phyloP scores from a whole-genome alignment of 2,888 invertebrate genomes.

The Andrena dorsata region DNA sequence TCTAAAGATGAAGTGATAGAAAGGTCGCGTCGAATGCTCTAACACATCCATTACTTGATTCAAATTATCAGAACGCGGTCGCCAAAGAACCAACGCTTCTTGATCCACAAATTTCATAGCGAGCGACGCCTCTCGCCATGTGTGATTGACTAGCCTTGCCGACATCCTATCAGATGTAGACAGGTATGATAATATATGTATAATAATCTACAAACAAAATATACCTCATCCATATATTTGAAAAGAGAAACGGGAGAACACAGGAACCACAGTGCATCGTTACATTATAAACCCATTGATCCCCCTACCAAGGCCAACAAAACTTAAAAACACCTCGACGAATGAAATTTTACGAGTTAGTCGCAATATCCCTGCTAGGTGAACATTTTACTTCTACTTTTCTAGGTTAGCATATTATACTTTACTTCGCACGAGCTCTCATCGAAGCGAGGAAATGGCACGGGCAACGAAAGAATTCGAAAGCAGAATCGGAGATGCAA shows the following conservation, averaged over 20 bases:
- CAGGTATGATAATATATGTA: slow-evolving; percentile 88
- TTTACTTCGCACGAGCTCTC: background rate
- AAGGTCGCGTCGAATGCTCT: slow-evolving; percentile 85
- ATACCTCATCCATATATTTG: background rate
- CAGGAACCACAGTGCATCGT: background rate
- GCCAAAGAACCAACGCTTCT: slow-evolving; percentile 86
- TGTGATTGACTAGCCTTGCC: slow-evolving; percentile 88
- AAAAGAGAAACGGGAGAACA: background rate
- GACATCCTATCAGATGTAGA: slow-evolving; percentile 89
- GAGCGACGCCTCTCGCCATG: slow-evolving; percentile 90
- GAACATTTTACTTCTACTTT: background rate
- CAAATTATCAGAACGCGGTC: slow-evolving; percentile 84
- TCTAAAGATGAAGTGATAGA: slow-evolving; percentile 86
- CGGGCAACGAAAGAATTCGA: background rate
- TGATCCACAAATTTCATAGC: slow-evolving; percentile 87
- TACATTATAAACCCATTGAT: background rate
- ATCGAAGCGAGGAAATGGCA: background rate
- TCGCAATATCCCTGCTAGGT: background rate
- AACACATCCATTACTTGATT: slow-evolving; percentile 84
- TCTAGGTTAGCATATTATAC: no score
- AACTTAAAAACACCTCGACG: no score
- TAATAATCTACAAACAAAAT: slow-evolving; percentile 86
- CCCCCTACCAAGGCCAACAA: no score
- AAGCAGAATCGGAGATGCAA: background rate
- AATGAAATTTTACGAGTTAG: background rate